Evolutionary conservation across 2,113 vertebrate genomes (phyloP).

Genomic region (Scomber colias): DNA sequence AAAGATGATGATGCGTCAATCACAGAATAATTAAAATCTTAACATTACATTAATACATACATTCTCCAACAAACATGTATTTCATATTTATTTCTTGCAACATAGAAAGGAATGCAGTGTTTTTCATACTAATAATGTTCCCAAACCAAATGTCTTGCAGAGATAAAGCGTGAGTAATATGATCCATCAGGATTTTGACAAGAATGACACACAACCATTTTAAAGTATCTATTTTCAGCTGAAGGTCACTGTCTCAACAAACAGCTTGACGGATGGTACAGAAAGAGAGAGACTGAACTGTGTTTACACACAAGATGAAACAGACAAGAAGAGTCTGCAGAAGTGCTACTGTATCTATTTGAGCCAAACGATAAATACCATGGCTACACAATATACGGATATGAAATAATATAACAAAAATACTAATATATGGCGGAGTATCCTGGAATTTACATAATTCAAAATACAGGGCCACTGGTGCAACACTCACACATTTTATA

Average conservation of each 20-base stretch:
- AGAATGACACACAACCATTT: slow-evolving; percentile 44
- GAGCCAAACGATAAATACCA: neutral
- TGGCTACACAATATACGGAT: neutral
- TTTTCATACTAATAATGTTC: neutral
- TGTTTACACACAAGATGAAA: slow-evolving; percentile 11
- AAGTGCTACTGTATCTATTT: neutral
- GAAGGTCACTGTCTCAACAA: slow-evolving; percentile 63
- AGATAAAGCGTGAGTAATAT: slow-evolving; percentile 17
- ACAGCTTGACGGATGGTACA: slow-evolving; percentile 21
- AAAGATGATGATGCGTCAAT: neutral
- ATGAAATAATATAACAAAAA: neutral
- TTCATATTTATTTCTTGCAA: neutral
- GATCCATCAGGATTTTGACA: slow-evolving; percentile 34
- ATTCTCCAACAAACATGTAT: slow-evolving; percentile 6
- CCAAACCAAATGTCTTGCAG: slow-evolving; percentile 1
- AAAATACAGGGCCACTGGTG: neutral
- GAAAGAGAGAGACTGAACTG: slow-evolving; percentile 15
- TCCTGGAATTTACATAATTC: neutral
- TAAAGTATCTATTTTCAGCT: slow-evolving; percentile 47
- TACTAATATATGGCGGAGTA: neutral
- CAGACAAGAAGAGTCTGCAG: neutral
- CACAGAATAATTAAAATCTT: neutral
- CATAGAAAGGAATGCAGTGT: neutral
- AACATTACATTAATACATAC: neutral
- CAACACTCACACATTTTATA: no score